phyloP scores from a whole-genome alignment of 2,113 vertebrate species.

The Oplegnathus fasciatus region DNA sequence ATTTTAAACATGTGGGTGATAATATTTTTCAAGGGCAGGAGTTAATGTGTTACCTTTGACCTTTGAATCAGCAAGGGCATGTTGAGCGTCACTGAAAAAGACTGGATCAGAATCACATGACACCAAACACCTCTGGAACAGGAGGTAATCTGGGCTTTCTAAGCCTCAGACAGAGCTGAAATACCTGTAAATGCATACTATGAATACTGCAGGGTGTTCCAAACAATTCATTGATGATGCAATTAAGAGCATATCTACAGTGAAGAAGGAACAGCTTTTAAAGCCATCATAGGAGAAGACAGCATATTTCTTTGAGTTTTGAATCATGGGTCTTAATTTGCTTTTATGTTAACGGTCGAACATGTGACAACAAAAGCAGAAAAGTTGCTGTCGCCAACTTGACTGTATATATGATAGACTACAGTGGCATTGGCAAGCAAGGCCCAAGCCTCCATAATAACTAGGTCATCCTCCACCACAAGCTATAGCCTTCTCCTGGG shows the following conservation, averaged over 20 bases:
- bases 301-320: background rate
- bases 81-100: background rate
- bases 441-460: slow-evolving; percentile 63
- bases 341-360: background rate
- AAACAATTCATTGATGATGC: background rate
- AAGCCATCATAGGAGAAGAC: background rate
- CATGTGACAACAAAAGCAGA: slow-evolving; percentile 7
- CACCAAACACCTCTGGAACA: background rate
- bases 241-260: background rate
- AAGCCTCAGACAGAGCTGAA: background rate
- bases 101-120: background rate
- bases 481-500: slow-evolving; percentile 73
- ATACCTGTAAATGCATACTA: background rate
- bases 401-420: slow-evolving; percentile 51
- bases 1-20: slow-evolving; percentile 4
- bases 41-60: slow-evolving; percentile 21
- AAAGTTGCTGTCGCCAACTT: slow-evolving; percentile 37
- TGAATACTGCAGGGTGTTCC: background rate
- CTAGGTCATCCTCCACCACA: slow-evolving; percentile 75
- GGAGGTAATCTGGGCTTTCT: background rate
- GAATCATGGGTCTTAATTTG: background rate
- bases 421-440: slow-evolving; percentile 66
- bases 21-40: background rate
- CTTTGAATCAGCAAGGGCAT: slow-evolving; percentile 6
- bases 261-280: background rate